A percentile compares a stretch with the other conserved stretches of the same genome.
Conservation (phyloP, 2,113 vertebrate genomes). For the Leiothrix lutea region DNA sequence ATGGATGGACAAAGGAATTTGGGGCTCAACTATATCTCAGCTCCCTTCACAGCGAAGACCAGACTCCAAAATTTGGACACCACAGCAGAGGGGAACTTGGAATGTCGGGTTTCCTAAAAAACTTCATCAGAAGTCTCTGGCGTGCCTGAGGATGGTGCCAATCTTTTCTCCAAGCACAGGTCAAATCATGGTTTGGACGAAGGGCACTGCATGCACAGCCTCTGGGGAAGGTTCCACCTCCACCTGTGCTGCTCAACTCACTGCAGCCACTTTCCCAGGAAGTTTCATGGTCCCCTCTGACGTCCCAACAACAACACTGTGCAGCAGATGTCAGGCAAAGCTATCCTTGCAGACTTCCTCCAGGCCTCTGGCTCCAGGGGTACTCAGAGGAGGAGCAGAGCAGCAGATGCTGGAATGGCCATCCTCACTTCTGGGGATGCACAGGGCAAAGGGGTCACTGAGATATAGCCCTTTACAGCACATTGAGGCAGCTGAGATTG, state of each 20-base stretch:
- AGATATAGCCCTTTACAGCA: background rate
- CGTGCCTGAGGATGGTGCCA: background rate
- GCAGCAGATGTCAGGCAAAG: background rate
- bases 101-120: background rate
- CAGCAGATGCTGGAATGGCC: background rate
- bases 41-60: background rate
- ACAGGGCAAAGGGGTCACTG: background rate
- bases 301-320: background rate
- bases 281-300: background rate
- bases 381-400: background rate
- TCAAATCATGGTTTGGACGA: background rate
- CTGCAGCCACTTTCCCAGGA: background rate
- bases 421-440: background rate
- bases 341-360: background rate
- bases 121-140: background rate
- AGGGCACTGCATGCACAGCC: background rate
- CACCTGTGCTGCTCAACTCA: background rate
- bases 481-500: too few relatives aligned
- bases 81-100: accelerated
- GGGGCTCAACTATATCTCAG: background rate
- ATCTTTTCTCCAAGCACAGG: background rate
- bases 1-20: background rate
- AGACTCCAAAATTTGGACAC: background rate
- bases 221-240: background rate
- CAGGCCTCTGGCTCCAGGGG: background rate